Base-by-base conservation (phyloP, 2,888 invertebrate genomes). In the Iphiclides podalirius region DNA sequence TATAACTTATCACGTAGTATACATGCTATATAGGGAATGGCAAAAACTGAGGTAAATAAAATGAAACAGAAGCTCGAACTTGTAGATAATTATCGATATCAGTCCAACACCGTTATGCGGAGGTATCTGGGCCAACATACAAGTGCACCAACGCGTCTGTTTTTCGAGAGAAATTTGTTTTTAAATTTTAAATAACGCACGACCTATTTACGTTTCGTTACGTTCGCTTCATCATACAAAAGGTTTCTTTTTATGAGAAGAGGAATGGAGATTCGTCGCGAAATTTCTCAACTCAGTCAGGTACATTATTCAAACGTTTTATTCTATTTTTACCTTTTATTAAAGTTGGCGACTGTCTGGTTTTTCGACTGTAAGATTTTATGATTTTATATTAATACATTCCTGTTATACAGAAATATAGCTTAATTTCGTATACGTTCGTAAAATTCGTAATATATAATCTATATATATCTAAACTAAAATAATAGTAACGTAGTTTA, bases 111-210 rank as follows among this genome's bases (percentile, higher is more conserved):
- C 40, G 40, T 36, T 53, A 17, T 45, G 38, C 20, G 17, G 31
- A 20, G 23, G n/a, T 35, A 48, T 42, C 37, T 37, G 17, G 37
- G 42, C 20, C 42, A 26, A 9, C 7, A 28, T 14, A 31, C 37
- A 35, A 28, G n/a, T 15, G 16, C 13, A 28, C 16, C 31, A 12
- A 16, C 15, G 14, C 14, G 14, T 46, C 16, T 15, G 28, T 20
- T 33, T 37, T 35, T 33, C 9, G 17, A 37, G 36, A 28, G 31
- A 37, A 37, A 33, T 37, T 37, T 36, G 40, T 47, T 41, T 47
- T 47, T 47, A 36, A 47, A 40, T 40, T 47, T 47, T 42, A 37
- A 48, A 42, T 48, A 36, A 42, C 42, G 48, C 42, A 48, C 48
- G 42, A 48, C 48, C 48, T 48, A 48, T 48, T 48, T 48, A 31